Base-by-base conservation (phyloP, 2,888 invertebrate genomes). In the Athalia rosae region DNA sequence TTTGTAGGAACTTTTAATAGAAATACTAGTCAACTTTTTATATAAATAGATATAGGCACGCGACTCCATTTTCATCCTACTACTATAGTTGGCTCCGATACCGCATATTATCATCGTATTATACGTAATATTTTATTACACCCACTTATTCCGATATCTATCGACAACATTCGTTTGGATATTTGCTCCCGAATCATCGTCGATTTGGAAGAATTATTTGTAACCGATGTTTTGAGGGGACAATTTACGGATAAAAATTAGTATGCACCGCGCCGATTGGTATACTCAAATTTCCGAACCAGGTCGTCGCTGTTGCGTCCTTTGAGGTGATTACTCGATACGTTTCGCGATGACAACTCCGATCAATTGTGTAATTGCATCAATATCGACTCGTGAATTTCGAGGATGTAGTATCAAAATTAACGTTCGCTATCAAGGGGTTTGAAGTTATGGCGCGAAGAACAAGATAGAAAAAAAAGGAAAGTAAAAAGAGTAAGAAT, bases 1-100 rank as follows among this genome's bases (percentile, higher is more conserved):
- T 53, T 50, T 6, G 11, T 53, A 8, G 53, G 67, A 67, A 48
- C 53, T 67, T 67, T 67, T n/a, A 53, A 67, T 53, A 67, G 67
- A 67, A 67, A 67, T 67, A 53, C 67, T 67, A 53, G 53, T 67
- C 67, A 67, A 67, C 67, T 67, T 67, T 53, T 6, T 50, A 67
- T 53, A 67, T 67, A 67, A 67, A 67, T 67, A 53, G 67, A n/a
- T n/a, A 11, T 28, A 11, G 67, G 67, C 67, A 67, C 50, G 67
- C 67, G 67, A 67, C 67, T 50, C 28, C 53, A 41, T 67, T 41
- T 11, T 28, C 28, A 28, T 28, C 28, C 28, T 67, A 28, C 53
- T 67, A 67, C 53, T 67, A 67, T 67, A 67, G 28, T 67, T 67
- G 53, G 67, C 67, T 41, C 53, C 67, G 67, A 67, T 67, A 48